Conservation (phyloP, 2,797 vertebrate genomes). For the Cryptoprocta ferox region DNA sequence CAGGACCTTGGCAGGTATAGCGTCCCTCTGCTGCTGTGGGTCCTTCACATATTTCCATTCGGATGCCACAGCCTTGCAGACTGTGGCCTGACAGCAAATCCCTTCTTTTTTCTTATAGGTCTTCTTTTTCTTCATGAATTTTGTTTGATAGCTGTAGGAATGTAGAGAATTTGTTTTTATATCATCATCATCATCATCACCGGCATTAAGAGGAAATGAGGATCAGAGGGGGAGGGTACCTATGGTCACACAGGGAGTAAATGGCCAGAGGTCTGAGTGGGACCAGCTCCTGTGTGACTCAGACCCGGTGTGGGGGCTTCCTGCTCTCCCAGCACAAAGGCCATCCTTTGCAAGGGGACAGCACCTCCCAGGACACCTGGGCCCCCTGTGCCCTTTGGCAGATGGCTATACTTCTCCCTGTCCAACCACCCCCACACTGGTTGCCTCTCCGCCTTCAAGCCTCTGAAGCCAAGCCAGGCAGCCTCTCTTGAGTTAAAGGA, state of each 20-base stretch:
- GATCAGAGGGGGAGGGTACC: background rate
- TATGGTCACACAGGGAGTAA: background rate
- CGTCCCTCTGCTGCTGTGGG: background rate
- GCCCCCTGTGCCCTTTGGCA: background rate
- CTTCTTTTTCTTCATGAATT: constrained; percentile 33
- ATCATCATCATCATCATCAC: background rate
- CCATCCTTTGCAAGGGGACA: background rate
- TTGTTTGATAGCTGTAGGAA: background rate
- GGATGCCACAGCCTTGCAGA: background rate
- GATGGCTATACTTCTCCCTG: background rate
- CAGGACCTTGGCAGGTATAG: rapidly evolving
- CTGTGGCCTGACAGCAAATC: background rate
- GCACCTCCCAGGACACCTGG: background rate
- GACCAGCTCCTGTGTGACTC: background rate
- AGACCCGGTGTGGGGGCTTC: too few species aligned
- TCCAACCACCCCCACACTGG: rapidly evolving
- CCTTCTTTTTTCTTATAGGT: background rate
- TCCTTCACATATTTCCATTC: background rate
- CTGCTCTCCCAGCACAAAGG: background rate
- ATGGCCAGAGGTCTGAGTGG: background rate
- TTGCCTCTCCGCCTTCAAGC: background rate
- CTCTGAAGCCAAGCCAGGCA: background rate
- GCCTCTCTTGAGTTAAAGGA: background rate
- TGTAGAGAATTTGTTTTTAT: background rate
- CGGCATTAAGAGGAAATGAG: background rate